Conservation (phyloP, 1,140 invertebrate species). For the Trachymyrmex septentrionalis region DNA sequence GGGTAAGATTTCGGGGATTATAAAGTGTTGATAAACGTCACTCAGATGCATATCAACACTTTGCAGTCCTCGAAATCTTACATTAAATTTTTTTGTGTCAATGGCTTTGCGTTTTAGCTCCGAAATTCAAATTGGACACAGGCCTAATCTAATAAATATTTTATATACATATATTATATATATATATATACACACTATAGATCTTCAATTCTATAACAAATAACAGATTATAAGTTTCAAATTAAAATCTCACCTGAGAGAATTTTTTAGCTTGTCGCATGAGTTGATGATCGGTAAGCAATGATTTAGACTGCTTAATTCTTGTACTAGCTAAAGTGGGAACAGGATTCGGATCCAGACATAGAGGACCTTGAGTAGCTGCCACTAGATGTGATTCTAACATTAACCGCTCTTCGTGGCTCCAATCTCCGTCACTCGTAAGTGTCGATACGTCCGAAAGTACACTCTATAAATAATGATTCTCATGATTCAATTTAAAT, state of each 20-base stretch:
- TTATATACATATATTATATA: no score
- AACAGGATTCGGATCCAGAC: constrained; percentile 94
- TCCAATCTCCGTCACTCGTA: constrained; percentile 90
- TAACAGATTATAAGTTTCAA: neutral
- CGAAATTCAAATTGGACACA: no score
- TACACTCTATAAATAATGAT: constrained; percentile 88
- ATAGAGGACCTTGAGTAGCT: constrained; percentile 94
- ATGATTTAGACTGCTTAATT: constrained; percentile 91
- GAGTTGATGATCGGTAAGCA: constrained; percentile 92
- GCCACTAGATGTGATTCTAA: constrained; percentile 94
- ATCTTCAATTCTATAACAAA: neutral
- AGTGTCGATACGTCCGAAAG: constrained; percentile 91
- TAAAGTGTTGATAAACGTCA: no score
- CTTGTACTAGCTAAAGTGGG: constrained; percentile 91
- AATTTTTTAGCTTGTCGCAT: constrained; percentile 91
- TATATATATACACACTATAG: no score
- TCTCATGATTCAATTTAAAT: constrained; percentile 32
- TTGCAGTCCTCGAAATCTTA: no score
- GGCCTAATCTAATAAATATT: no score
- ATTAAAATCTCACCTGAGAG: constrained; percentile 88
- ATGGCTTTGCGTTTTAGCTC: no score
- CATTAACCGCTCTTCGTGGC: constrained; percentile 91
- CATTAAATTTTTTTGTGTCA: no score
- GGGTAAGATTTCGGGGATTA: no score
- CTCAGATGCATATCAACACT: no score